A percentile compares a stretch with the other conserved stretches of the same genome.
Evolutionary conservation across 2,888 invertebrate species (phyloP).

Genomic region (Dynastes hyllus): DNA sequence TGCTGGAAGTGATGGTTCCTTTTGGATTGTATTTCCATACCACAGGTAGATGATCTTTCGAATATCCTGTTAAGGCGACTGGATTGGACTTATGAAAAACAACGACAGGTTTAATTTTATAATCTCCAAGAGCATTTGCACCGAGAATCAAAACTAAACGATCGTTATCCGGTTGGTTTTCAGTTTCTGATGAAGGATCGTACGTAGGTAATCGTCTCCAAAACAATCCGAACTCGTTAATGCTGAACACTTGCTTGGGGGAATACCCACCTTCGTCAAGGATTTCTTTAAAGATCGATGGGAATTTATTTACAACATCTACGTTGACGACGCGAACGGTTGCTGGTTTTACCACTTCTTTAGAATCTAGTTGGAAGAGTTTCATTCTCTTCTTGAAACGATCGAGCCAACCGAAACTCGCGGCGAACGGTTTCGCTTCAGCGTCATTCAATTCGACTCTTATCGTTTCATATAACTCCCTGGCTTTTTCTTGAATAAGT

Average conservation of each 20-base stretch:
- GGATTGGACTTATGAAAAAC: constrained; percentile 31
- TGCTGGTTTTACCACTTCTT: neutral
- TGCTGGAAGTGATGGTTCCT: constrained; percentile 25
- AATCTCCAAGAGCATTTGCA: constrained; percentile 36
- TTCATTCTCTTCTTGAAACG: constrained; percentile 44
- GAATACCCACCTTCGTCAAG: constrained; percentile 25
- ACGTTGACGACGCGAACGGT: neutral
- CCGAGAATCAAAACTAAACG: constrained; percentile 30
- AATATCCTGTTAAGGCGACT: constrained; percentile 14
- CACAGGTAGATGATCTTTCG: constrained; percentile 38
- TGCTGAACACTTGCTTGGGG: constrained; percentile 32
- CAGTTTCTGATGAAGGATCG: neutral
- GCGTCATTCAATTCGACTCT: constrained; percentile 29
- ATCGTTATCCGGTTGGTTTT: constrained; percentile 1
- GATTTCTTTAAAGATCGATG: constrained; percentile 6
- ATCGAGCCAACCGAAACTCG: constrained; percentile 35
- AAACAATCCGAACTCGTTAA: constrained; percentile 29
- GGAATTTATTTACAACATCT: constrained; percentile 18
- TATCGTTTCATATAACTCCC: constrained; percentile 32
- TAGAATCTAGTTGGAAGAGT: constrained; percentile 7
- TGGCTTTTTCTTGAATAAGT: constrained; percentile 32
- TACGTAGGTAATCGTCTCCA: constrained; percentile 27
- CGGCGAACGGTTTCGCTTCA: constrained; percentile 36
- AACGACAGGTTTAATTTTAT: constrained; percentile 33
- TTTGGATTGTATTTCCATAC: constrained; percentile 36